phyloP scores from a whole-genome alignment of 1,140 invertebrate genomes.

The Nasonia longicornis region DNA sequence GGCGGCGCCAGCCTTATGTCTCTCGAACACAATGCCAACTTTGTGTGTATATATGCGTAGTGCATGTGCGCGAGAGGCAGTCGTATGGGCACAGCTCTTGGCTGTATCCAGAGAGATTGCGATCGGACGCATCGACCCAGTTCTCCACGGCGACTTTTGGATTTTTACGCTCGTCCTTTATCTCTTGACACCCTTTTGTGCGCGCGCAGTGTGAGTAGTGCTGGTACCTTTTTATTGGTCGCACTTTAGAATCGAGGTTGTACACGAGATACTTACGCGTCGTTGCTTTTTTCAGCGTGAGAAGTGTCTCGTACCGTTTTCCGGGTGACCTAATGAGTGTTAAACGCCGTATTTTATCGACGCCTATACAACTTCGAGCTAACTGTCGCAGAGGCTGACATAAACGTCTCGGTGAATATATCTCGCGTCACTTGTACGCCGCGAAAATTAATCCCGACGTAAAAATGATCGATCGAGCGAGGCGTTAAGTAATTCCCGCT shows the following conservation, averaged over 20 bases:
- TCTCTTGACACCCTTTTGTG: neutral
- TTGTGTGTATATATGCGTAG: neutral
- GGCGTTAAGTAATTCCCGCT: neutral
- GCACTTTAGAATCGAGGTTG: too few relatives aligned
- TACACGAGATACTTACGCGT: too few relatives aligned
- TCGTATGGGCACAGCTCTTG: neutral
- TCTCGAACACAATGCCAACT: slow-evolving; percentile 10
- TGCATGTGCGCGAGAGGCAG: neutral
- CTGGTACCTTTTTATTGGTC: neutral
- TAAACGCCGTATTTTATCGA: neutral
- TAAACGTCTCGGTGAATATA: neutral
- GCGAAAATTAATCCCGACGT: neutral
- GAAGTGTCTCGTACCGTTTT: too few relatives aligned
- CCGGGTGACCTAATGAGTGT: neutral
- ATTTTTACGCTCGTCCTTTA: neutral
- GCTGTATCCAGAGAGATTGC: neutral
- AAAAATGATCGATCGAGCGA: neutral
- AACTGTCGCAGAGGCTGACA: neutral
- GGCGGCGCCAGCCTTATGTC: slow-evolving; percentile 10
- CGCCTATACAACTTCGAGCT: neutral
- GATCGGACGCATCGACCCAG: slow-evolving; percentile 14
- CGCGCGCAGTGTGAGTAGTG: too few relatives aligned
- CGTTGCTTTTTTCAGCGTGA: neutral
- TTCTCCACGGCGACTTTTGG: neutral
- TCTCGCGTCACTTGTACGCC: neutral